Base-by-base conservation (phyloP, 2,888 invertebrate genomes). In the Drosophila vallismaia region DNA sequence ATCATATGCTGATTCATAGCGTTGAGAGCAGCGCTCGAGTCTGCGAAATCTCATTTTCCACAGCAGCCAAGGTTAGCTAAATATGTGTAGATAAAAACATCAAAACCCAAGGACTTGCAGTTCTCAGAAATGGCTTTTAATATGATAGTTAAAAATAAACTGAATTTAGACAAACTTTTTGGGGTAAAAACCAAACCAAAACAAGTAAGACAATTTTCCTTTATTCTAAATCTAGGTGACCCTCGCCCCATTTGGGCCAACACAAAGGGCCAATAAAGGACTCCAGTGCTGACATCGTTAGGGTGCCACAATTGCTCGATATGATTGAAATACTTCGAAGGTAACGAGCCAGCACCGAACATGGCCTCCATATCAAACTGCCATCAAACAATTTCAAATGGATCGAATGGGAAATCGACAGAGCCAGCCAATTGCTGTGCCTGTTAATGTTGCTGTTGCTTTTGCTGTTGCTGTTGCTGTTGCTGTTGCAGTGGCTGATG, bases 341-440 rank as follows among this genome's bases (percentile, higher is more conserved):
- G 74, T 87, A 88, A 84, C 84, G 88, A 84, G 88, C 85, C 74
- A 71, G 71, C 88, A 74, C 62, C 63, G 40, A 44, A 88, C 88
- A 88, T 88, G 88, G 84, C 74, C 70, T 73, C 74, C 84, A 84
- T 88, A 84, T 84, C 84, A 76, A 87, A 76, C 87, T 66, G 85
- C 73, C 84, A 84, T 81, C 84, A 84, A 84, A 84, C 85, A 84
- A 84, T 84, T 87, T 84, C 87, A 88, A 84, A 84, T 88, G 88
- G 82, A 83, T 83, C 82, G 82, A 81, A 88, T 84, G 88, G 85
- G 85, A 84, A 88, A 84, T 88, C 87, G 88, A 80, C 83, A 78
- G 75, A 86, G 88, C 77, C 77, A 70, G 84, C 80, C 82, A 83
- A 88, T 88, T 83, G 88, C 68, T 66, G 49, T 24, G 52, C 57